A percentile compares a stretch with the other conserved stretches of the same genome.
These are phyloP conservation scores for Gonioctena quinquepunctata DNA, from an alignment of 1,140 invertebrate genomes.

Conservation along the genomic window DNA sequence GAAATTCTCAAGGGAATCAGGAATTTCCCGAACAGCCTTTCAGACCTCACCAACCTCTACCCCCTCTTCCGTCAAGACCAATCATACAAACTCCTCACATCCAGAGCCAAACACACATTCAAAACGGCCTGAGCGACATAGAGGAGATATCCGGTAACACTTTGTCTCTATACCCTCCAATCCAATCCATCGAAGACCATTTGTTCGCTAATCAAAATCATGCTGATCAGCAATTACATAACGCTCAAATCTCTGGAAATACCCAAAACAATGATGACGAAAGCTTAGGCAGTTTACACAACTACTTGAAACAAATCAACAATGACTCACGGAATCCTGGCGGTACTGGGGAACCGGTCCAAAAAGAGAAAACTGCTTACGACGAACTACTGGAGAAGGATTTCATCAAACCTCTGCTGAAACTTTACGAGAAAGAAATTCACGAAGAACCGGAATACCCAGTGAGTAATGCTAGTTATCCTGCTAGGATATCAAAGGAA, in stretches of 20 bases:
- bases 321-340: slow-evolving; percentile 8
- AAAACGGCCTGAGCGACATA: neutral
- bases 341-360: neutral
- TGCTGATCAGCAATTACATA: too few species aligned
- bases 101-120: neutral
- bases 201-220: too few species aligned
- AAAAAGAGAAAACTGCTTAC: slow-evolving; percentile 43
- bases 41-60: neutral
- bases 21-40: neutral
- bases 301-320: slow-evolving; percentile 12
- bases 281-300: slow-evolving; percentile 10
- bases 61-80: neutral
- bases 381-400: slow-evolving; percentile 49
- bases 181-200: too few species aligned
- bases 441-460: slow-evolving; percentile 33
- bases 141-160: neutral
- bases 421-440: slow-evolving; percentile 43
- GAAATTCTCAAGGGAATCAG: neutral
- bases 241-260: too few species aligned
- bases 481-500: slow-evolving; percentile 47
- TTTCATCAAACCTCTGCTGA: slow-evolving; percentile 47
- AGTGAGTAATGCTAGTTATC: slow-evolving; percentile 22
- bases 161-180: neutral
- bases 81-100: neutral
- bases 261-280: too few species aligned